These are phyloP conservation scores for Melinaea menophilus DNA, from an alignment of 2,888 invertebrate species.

Conservation along the genomic window DNA sequence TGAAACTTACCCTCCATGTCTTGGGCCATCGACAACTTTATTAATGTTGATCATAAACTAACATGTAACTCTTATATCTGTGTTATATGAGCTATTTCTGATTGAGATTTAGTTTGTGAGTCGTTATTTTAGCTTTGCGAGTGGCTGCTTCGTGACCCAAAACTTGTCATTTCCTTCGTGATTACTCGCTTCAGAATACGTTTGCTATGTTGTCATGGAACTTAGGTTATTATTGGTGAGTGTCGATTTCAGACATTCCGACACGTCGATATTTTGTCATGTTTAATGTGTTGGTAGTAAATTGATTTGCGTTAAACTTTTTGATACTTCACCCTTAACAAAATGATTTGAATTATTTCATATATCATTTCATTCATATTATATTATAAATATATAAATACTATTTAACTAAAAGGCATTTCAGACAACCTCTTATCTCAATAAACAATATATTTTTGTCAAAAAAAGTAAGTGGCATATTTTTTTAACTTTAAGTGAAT, in stretches of 20 bases:
- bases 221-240: constrained; percentile 59
- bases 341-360: background rate
- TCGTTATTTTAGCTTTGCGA: constrained; percentile 32
- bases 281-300: constrained; percentile 17
- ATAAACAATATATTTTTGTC: too few relatives aligned
- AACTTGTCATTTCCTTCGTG: constrained; percentile 70
- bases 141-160: constrained; percentile 53
- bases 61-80: constrained; percentile 28
- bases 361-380: too few relatives aligned
- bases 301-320: constrained; percentile 13
- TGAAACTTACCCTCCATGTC: constrained; percentile 60
- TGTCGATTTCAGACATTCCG: constrained; percentile 49
- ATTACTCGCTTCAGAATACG: constrained; percentile 55
- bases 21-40: constrained; percentile 37
- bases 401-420: too few relatives aligned
- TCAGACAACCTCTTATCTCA: too few relatives aligned
- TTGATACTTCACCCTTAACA: background rate
- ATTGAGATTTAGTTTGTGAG: constrained; percentile 28
- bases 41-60: constrained; percentile 32
- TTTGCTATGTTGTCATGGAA: constrained; percentile 50
- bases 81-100: constrained; percentile 45
- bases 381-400: too few relatives aligned
- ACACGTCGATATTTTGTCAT: constrained; percentile 44
- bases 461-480: too few relatives aligned
- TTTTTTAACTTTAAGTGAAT: too few relatives aligned